Percentiles rank a stretch among this genome's conserved stretches.
Conservation (phyloP, 2,797 vertebrate species). For the Centroberyx gerrardi region DNA sequence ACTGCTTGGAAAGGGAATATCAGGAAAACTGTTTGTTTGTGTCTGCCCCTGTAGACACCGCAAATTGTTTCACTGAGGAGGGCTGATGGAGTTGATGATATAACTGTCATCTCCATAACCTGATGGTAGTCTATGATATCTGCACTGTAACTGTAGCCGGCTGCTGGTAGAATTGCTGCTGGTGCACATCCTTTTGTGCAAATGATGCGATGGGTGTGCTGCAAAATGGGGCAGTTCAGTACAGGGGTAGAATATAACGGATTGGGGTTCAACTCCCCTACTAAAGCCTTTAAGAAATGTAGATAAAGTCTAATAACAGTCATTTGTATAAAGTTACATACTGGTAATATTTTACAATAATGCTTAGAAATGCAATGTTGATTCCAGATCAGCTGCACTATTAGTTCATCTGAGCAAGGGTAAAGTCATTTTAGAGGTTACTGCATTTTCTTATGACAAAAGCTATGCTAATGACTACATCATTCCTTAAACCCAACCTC, state of each 20-base stretch:
- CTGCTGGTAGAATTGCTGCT: slow-evolving; percentile 42
- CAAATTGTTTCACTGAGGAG: slow-evolving; percentile 74
- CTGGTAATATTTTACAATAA: slow-evolving; percentile 6
- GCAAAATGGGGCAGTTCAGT: slow-evolving; percentile 49
- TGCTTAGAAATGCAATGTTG: slow-evolving; percentile 21
- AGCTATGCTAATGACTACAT: slow-evolving; percentile 43
- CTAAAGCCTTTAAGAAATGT: slow-evolving; percentile 12
- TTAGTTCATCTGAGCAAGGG: slow-evolving; percentile 36
- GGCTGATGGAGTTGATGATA: slow-evolving; percentile 76
- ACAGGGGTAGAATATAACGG: slow-evolving; percentile 41
- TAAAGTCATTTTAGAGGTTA: slow-evolving; percentile 48
- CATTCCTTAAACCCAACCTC: slow-evolving; percentile 52
- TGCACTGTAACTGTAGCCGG: slow-evolving; percentile 51
- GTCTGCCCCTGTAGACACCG: slow-evolving; percentile 68
- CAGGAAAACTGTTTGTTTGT: slow-evolving; percentile 77
- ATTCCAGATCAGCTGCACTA: slow-evolving; percentile 8
- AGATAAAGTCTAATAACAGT: slow-evolving; percentile 22
- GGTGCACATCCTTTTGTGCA: slow-evolving; percentile 38
- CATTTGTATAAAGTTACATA: slow-evolving; percentile 36
- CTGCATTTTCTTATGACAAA: slow-evolving; percentile 46
- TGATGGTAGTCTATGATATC: slow-evolving; percentile 68
- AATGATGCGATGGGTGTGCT: slow-evolving; percentile 32
- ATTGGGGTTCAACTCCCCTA: slow-evolving; percentile 36
- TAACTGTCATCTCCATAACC: slow-evolving; percentile 78
- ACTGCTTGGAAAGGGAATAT: slow-evolving; percentile 68